A percentile compares a stretch with the other conserved stretches of the same genome.
These are phyloP conservation scores for Leucophenga maculata DNA, from an alignment of 2,888 invertebrate species.

Conservation along the genomic window DNA sequence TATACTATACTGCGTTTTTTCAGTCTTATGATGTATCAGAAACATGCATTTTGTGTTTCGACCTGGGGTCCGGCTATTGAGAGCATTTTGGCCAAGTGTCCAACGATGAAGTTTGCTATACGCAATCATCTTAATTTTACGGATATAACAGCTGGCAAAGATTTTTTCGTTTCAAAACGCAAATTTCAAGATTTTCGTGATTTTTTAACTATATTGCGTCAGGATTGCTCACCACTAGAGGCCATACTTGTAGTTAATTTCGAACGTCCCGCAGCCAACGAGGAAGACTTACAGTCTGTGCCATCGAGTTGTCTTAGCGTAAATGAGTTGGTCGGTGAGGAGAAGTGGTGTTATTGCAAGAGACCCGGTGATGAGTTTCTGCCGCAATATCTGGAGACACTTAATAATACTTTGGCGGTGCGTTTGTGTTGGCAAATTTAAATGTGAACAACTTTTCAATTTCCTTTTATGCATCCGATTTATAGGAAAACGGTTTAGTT, in stretches of 20 bases:
- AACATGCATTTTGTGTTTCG: constrained; percentile 71
- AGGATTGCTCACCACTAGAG: constrained; percentile 64
- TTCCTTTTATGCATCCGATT: neutral
- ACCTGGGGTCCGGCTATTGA: constrained; percentile 78
- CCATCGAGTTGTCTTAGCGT: constrained; percentile 39
- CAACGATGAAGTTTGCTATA: constrained; percentile 78
- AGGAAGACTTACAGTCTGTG: constrained; percentile 44
- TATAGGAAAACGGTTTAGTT: constrained; percentile 51
- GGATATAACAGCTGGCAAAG: constrained; percentile 74
- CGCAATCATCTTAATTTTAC: constrained; percentile 76
- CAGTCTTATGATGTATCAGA: constrained; percentile 61
- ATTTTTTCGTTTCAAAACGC: constrained; percentile 63
- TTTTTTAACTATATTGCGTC: constrained; percentile 55
- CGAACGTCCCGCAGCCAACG: constrained; percentile 42
- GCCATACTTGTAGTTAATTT: constrained; percentile 66
- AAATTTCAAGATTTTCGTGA: constrained; percentile 59
- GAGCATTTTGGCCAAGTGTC: constrained; percentile 75
- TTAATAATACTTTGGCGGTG: constrained; percentile 53
- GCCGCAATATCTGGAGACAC: constrained; percentile 50
- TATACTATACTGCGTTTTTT: neutral
- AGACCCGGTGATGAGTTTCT: constrained; percentile 56
- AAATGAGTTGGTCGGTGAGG: constrained; percentile 36
- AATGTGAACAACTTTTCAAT: too few species aligned
- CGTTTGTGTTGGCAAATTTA: constrained; percentile 26
- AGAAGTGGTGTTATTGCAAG: constrained; percentile 62